Percentiles rank a stretch among this genome's conserved stretches.
Evolutionary conservation across 2,113 vertebrate species (phyloP).

Genomic region (Dissostichus mawsoni): DNA sequence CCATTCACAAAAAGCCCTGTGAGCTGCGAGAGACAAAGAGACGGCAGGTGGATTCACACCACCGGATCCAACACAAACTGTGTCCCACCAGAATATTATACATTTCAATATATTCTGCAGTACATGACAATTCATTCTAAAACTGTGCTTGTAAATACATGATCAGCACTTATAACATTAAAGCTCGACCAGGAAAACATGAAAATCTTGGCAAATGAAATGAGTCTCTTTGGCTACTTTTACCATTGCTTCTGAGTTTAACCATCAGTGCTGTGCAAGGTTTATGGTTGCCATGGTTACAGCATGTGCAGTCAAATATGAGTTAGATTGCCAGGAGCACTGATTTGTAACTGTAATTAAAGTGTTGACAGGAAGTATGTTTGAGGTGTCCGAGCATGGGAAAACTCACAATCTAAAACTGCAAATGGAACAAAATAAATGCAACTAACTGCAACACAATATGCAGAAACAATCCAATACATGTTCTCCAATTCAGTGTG

Average conservation of each 20-base stretch:
- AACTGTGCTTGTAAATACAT: not conserved
- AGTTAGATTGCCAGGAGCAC: constrained; percentile 35
- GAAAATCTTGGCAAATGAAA: not conserved
- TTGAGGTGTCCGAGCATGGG: constrained; percentile 26
- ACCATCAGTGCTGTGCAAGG: constrained; percentile 27
- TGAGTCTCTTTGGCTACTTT: not conserved
- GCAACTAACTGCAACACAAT: not conserved
- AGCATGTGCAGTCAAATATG: constrained; percentile 50
- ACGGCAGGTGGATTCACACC: constrained; percentile 60
- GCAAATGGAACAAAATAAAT: not conserved
- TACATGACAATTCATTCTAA: not conserved
- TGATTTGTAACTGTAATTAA: constrained; percentile 59
- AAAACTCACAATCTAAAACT: constrained; percentile 8
- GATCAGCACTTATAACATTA: not conserved
- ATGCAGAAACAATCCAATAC: not conserved
- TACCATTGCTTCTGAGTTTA: constrained; percentile 2
- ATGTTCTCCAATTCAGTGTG: not conserved
- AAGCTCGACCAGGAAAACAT: not conserved
- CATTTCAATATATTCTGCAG: not conserved
- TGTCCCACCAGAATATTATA: not conserved
- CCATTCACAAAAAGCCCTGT: constrained; percentile 76
- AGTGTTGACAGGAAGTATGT: constrained; percentile 49
- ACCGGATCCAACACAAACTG: constrained; percentile 22
- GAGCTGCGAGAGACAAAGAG: constrained; percentile 13
- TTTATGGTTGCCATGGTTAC: constrained; percentile 70